Base-by-base conservation (phyloP, 2,797 vertebrate species). In the Sebastiscus tertius region DNA sequence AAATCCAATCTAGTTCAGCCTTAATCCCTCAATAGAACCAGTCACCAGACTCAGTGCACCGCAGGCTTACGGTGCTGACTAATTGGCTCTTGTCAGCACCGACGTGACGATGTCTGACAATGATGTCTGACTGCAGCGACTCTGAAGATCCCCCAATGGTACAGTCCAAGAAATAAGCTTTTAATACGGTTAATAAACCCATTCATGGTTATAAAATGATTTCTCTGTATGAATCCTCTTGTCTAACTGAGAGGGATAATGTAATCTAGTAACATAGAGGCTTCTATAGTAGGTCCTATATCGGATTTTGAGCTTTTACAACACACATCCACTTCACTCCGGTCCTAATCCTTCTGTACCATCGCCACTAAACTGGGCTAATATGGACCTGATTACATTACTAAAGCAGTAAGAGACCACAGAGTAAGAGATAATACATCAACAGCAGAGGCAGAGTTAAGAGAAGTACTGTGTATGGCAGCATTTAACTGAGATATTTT, bases 1-100 rank as follows among this genome's bases (percentile, higher is more conserved):
- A 89, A 88, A 89, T 88, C 83, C 72, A 86, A 84, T 88, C 80
- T 69, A 34, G 55, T 74, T 69, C 75, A 72, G 80, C 65, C 58
- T 55, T 88, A 91, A 89, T 91, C 82, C 52, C 77, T 83, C 69
- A 86, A 78, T 85, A 84, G 71, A 82, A 77, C 80, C 75, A 72
- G 64, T 81, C 67, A 52, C 34, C 65, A 79, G 75, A 72, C 24
- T 52, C 27, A n/a, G 10, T 22, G 61, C 64, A 70, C 26, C 49
- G 69, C 52, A 7, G 63, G 52, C 55, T 75, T 36, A 80, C 12
- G 31, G 33, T 31, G 26, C 56, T 36, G 68, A 84, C 80, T 87
- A 83, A 79, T 34, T 78, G 65, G 67, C 84, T 81, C 20, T 49
- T 31, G 68, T 80, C 62, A 58, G 34, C 64, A 63, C 22, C 4